Evolutionary conservation across 2,113 vertebrate species (phyloP), one percentile per base, ranked within the genome.

Genomic region (Stigmatopora nigra): DNA sequence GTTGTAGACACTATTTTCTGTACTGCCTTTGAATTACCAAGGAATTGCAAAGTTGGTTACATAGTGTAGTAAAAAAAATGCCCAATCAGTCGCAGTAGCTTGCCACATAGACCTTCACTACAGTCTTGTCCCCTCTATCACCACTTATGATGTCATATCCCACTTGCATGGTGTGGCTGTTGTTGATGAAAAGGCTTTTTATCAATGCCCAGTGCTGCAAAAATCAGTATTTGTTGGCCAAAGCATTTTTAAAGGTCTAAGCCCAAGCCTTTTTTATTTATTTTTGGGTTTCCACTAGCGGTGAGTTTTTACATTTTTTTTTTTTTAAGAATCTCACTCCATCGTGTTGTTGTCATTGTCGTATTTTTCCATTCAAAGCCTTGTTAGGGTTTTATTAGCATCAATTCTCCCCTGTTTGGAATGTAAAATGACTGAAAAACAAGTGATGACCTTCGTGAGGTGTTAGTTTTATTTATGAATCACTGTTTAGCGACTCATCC

Each of bases 81-180:
- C 58, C 75, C 63, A 58, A 73, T 72, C 80, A 80, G 84, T 71
- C 69, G 63, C 77, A 79, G 73, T 65, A 82, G 81, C 87, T 84
- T 88, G 87, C 84, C 82, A 67, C 69, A 35, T 84, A 85, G 69
- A 79, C 73, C 58, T 73, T 70, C 63, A 76, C 81, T 82, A 77
- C 71, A 68, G 71, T 75, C 77, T 76, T 44, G 71, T 78, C 75
- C 72, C 67, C 20, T 22, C 73, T 73, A 78, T 79, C 68, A 62
- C 58, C 72, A 78, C 79, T 71, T 67, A n/a, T 78, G n/a, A 75
- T 57, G 80, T 80, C 55, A 55, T 57, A 59, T 78, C 69, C 47
- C 73, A 71, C 65, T 41, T 81, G 78, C 84, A 88, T 84, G 82
- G 64, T 12, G 55, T 63, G 41, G 51, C 55, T 49, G 55, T 61